Percentiles rank a stretch among this genome's conserved stretches.
Evolutionary conservation across 1,140 invertebrate genomes (phyloP).

Genomic region (Acyrthosiphon pisum): DNA sequence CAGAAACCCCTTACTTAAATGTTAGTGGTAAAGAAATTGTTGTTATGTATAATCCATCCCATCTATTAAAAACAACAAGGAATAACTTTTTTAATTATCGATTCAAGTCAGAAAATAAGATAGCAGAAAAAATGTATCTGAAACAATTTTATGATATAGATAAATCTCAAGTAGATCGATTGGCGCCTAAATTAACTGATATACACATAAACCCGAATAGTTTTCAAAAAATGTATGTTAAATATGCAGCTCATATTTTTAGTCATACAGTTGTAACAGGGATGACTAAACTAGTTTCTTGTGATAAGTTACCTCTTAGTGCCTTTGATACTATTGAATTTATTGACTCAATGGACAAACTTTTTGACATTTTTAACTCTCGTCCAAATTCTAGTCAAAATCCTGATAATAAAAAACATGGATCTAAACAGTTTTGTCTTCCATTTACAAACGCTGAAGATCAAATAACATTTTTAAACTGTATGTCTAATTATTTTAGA

Average conservation of each 20-base stretch:
- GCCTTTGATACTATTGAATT: background rate
- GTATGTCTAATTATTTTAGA: no score
- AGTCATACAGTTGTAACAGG: background rate
- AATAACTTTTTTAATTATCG: background rate
- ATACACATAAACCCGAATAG: background rate
- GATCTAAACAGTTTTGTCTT: no score
- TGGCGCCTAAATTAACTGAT: background rate
- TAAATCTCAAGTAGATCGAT: background rate
- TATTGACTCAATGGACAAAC: background rate
- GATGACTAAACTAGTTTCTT: background rate
- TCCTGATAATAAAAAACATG: no score
- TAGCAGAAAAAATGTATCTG: background rate
- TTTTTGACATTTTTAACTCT: background rate
- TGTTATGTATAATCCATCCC: background rate
- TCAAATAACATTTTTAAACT: no score
- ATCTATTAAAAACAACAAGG: background rate
- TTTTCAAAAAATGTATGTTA: background rate
- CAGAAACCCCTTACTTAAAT: background rate
- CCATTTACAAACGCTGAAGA: no score
- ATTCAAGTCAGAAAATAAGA: background rate
- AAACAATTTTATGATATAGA: background rate
- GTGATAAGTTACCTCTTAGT: background rate
- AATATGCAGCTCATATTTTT: background rate
- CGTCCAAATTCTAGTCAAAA: no score
- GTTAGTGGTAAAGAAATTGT: background rate